Evolutionary conservation across 1,140 invertebrate genomes (phyloP).

Genomic region (Papilio polytes): DNA sequence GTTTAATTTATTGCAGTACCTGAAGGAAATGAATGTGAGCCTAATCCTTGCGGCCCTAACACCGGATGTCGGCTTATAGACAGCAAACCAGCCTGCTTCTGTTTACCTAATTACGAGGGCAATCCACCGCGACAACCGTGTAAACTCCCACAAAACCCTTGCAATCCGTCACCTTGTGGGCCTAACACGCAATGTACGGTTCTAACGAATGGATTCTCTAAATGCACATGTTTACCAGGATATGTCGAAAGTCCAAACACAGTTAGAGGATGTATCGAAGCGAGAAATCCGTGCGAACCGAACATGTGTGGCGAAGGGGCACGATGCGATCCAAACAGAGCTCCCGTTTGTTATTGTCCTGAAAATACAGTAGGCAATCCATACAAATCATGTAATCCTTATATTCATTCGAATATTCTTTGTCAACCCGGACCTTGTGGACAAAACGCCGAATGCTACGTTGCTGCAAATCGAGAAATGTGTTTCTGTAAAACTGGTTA

Average conservation of each 20-base stretch:
- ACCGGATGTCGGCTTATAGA: slow-evolving; percentile 90
- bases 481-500: slow-evolving; percentile 92
- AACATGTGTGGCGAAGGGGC: slow-evolving; percentile 92
- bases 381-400: slow-evolving; percentile 87
- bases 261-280: slow-evolving; percentile 91
- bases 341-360: slow-evolving; percentile 92
- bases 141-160: slow-evolving; percentile 89
- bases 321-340: slow-evolving; percentile 90
- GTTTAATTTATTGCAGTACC: slow-evolving; percentile 87
- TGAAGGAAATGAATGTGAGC: slow-evolving; percentile 92
- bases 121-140: slow-evolving; percentile 90
- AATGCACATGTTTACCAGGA: slow-evolving; percentile 93
- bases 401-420: slow-evolving; percentile 84
- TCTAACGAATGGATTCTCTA: slow-evolving; percentile 92
- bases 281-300: slow-evolving; percentile 91
- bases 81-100: slow-evolving; percentile 91
- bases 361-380: slow-evolving; percentile 90
- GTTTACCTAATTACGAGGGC: slow-evolving; percentile 94
- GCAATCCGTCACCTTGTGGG: slow-evolving; percentile 93
- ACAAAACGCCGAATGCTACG: slow-evolving; percentile 91
- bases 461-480: slow-evolving; percentile 89
- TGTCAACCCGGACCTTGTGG: slow-evolving; percentile 92
- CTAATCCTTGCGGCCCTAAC: slow-evolving; percentile 93
- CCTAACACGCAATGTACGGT: slow-evolving; percentile 94
- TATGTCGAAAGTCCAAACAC: slow-evolving; percentile 95